phyloP scores from a whole-genome alignment of 2,113 vertebrate species.

The Scartelaos histophorus region DNA sequence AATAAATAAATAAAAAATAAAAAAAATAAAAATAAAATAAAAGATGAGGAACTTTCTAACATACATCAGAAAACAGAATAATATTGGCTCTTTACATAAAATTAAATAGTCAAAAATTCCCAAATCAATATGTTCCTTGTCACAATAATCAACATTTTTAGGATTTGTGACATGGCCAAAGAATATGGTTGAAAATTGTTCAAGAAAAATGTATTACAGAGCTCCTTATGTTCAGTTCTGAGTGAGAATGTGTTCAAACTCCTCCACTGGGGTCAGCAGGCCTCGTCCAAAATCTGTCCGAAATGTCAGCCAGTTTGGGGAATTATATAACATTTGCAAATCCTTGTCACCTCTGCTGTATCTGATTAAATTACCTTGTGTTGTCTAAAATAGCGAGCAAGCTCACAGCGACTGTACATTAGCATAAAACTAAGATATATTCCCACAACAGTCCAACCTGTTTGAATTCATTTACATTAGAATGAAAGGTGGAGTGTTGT shows the following conservation, averaged over 20 bases:
- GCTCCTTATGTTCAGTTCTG: not conserved
- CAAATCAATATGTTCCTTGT: too few species aligned
- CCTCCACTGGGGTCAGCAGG: not conserved
- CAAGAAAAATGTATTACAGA: not conserved
- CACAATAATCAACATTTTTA: too few species aligned
- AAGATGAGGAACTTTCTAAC: too few species aligned
- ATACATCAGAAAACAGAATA: too few species aligned
- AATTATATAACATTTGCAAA: not conserved
- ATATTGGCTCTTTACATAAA: too few species aligned
- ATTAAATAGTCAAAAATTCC: too few species aligned
- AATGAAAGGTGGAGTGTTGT: not conserved
- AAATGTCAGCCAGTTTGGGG: not conserved
- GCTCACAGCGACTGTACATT: not conserved
- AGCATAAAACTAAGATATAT: not conserved
- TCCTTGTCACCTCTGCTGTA: not conserved
- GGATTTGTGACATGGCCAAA: not conserved
- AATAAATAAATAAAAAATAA: too few species aligned
- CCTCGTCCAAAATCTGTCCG: not conserved
- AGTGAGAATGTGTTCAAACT: not conserved
- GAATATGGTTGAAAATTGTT: conserved; percentile 1
- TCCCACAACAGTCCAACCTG: not conserved
- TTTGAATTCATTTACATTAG: not conserved
- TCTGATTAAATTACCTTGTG: not conserved
- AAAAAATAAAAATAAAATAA: too few species aligned
- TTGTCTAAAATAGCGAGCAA: not conserved